A percentile compares a stretch with the other conserved stretches of the same genome.
Conservation (phyloP, 2,113 vertebrate genomes). For the Pipa parva region DNA sequence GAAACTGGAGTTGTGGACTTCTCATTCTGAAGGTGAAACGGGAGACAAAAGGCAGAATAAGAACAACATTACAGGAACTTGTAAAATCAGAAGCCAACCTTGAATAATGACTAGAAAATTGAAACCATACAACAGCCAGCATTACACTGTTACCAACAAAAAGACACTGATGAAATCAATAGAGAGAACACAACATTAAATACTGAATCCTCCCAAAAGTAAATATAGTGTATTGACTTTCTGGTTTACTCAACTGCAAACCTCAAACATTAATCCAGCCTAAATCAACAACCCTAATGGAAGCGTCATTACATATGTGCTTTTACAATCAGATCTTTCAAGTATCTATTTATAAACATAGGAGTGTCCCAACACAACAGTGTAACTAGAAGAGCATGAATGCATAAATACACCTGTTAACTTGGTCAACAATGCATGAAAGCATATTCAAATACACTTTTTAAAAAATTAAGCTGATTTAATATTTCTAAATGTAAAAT, state of each 20-base stretch:
- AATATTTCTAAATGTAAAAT: background rate
- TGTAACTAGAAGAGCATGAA: constrained; percentile 17
- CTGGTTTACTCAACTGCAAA: constrained; percentile 24
- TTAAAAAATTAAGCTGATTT: background rate
- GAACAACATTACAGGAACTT: background rate
- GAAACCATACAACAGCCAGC: constrained; percentile 29
- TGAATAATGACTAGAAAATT: constrained; percentile 5
- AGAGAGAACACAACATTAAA: constrained; percentile 27
- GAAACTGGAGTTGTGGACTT: constrained; percentile 82
- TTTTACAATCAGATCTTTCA: constrained; percentile 38
- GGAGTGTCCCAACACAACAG: constrained; percentile 25
- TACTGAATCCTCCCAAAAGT: constrained; percentile 35
- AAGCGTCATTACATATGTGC: constrained; percentile 36
- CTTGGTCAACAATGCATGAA: background rate
- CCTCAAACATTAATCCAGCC: constrained; percentile 38
- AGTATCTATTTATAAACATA: constrained; percentile 38
- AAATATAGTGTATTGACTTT: constrained; percentile 38
- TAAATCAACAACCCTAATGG: constrained; percentile 42
- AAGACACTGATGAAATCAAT: constrained; percentile 14
- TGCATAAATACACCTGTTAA: constrained; percentile 23
- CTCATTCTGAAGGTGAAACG: constrained; percentile 67
- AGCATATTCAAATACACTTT: background rate
- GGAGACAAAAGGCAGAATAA: background rate
- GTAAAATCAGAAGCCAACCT: background rate
- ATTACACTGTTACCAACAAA: constrained; percentile 19